Percentiles rank a stretch among this genome's conserved stretches.
Evolutionary conservation across 2,113 vertebrate species (phyloP).

Genomic region (Neodontobutis hainanensis): DNA sequence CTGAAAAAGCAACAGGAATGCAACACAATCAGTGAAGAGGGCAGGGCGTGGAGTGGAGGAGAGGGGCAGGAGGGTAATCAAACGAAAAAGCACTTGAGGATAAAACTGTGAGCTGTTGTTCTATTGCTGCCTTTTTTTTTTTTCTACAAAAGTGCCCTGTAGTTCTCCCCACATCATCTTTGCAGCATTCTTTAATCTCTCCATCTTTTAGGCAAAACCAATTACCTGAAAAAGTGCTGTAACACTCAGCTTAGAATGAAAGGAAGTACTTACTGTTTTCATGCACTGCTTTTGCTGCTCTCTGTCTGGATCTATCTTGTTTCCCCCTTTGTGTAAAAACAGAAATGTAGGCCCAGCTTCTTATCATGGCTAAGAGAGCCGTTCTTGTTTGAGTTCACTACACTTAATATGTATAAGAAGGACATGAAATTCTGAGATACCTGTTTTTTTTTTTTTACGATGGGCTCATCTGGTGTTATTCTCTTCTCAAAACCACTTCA

Average conservation of each 20-base stretch:
- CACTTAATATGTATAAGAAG: constrained; percentile 58
- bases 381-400: constrained; percentile 35
- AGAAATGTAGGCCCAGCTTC: constrained; percentile 36
- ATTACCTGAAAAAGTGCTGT: constrained; percentile 48
- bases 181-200: constrained; percentile 48
- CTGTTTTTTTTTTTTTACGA: constrained; percentile 56
- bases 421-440: constrained; percentile 42
- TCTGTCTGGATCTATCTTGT: not conserved
- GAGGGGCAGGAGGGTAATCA: constrained; percentile 52
- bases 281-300: constrained; percentile 25
- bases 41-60: constrained; percentile 28
- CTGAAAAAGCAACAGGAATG: constrained; percentile 50
- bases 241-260: constrained; percentile 35
- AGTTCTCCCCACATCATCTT: constrained; percentile 51
- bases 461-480: constrained; percentile 63
- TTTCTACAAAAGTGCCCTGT: constrained; percentile 16
- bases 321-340: constrained; percentile 30
- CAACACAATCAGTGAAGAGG: constrained; percentile 44
- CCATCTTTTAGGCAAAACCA: constrained; percentile 62
- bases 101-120: constrained; percentile 54
- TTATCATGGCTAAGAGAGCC: constrained; percentile 35
- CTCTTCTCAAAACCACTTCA: constrained; percentile 55
- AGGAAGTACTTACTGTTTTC: constrained; percentile 63
- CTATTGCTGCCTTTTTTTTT: constrained; percentile 24
- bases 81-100: constrained; percentile 60